Percentiles rank a stretch among this genome's conserved stretches.
These are phyloP conservation scores for Porites divaricata DNA, from an alignment of 92 coral and sea anemone genomes.

Conservation along the genomic window DNA sequence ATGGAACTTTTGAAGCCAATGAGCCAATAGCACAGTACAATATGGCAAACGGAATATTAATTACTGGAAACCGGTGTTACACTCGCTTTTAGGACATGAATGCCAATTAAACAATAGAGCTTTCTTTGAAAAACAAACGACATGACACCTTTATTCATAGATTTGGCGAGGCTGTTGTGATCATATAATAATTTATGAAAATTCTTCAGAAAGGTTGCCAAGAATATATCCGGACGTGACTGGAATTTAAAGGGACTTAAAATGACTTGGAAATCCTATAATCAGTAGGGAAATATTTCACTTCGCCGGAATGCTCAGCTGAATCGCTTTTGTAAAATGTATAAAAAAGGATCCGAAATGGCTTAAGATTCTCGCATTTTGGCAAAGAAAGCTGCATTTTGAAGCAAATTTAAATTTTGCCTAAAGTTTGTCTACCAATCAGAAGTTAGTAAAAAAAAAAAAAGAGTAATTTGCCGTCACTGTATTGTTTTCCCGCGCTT, in stretches of 20 bases:
- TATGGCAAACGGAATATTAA: background rate
- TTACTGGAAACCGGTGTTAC: background rate
- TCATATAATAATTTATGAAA: background rate
- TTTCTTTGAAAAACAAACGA: background rate
- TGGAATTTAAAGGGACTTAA: background rate
- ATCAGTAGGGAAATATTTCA: no score
- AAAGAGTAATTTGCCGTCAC: no score
- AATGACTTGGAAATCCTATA: no score
- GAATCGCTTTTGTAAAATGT: no score
- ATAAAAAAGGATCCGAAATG: no score
- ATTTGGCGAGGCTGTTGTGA: background rate
- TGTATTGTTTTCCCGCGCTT: no score
- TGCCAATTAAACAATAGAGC: background rate
- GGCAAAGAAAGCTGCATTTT: no score
- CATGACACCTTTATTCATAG: background rate
- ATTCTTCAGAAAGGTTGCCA: background rate
- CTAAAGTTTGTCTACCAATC: no score
- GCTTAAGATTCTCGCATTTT: no score
- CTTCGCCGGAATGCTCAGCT: no score
- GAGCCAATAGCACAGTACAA: background rate
- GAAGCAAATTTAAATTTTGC: no score
- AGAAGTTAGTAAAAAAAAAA: no score
- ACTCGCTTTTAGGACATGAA: background rate
- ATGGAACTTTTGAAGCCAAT: background rate
- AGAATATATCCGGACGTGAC: background rate